phyloP scores from a whole-genome alignment of 1,140 invertebrate species.

The Yoshiicerus persimilis region DNA sequence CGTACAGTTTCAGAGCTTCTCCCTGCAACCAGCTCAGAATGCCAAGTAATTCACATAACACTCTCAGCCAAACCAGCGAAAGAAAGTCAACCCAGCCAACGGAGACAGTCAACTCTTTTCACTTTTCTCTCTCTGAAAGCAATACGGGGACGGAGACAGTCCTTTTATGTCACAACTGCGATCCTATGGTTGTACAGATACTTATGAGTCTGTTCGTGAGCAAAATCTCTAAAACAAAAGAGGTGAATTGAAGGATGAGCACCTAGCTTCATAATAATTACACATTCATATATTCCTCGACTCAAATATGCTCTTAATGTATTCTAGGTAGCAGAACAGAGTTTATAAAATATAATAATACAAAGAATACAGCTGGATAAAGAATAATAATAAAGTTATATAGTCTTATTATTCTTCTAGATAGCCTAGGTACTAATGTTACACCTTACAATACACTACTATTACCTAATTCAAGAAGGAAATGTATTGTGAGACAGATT shows the following conservation, averaged over 20 bases:
- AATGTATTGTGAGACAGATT: not conserved
- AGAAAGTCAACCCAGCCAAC: not conserved
- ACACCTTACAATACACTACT: no score
- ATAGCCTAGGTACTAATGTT: not conserved
- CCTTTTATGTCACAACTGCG: constrained; percentile 22
- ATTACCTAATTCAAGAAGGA: not conserved
- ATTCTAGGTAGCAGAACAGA: not conserved
- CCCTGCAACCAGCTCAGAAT: constrained; percentile 3
- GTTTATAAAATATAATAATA: not conserved
- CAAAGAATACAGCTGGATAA: not conserved
- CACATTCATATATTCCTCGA: not conserved
- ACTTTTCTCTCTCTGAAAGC: constrained; percentile 19
- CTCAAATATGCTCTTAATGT: not conserved
- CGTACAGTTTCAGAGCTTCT: not conserved
- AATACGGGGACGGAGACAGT: not conserved
- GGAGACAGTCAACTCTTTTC: constrained; percentile 11
- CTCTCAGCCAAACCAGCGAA: not conserved
- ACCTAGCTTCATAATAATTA: constrained; percentile 4
- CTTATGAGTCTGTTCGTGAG: constrained; percentile 3
- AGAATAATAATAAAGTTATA: not conserved
- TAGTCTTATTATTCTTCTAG: no score
- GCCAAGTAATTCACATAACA: constrained; percentile 8
- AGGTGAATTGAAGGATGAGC: constrained; percentile 11
- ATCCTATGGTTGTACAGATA: not conserved
- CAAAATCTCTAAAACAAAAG: constrained; percentile 11